phyloP scores from a whole-genome alignment of 1,140 invertebrate species.

The Drosophila nebulosa region DNA sequence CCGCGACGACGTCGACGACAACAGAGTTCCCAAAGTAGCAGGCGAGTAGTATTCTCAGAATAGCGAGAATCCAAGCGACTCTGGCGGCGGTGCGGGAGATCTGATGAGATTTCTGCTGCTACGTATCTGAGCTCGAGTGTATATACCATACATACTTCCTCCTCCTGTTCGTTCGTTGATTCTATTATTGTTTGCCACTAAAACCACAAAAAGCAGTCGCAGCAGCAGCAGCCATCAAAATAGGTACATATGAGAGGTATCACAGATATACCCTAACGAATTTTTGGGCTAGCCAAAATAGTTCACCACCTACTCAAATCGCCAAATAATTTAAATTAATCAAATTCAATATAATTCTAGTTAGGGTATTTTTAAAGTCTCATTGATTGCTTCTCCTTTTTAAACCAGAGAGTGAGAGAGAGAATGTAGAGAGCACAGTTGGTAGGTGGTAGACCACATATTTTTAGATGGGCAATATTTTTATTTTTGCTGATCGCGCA shows the following conservation, averaged over 20 bases:
- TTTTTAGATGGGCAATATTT: constrained; percentile 29
- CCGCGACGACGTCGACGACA: constrained; percentile 25
- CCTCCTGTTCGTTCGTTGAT: constrained; percentile 26
- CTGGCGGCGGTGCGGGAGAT: constrained; percentile 55
- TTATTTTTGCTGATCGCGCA: constrained; percentile 18
- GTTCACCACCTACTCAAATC: not conserved
- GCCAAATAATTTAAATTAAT: no score
- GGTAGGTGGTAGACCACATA: constrained; percentile 41
- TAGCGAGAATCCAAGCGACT: constrained; percentile 34
- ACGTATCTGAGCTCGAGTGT: not conserved
- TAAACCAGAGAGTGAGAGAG: constrained; percentile 12
- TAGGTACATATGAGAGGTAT: constrained; percentile 1
- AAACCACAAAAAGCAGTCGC: constrained; percentile 29
- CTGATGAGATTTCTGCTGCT: constrained; percentile 20
- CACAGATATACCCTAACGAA: not conserved
- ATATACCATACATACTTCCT: constrained; percentile 4
- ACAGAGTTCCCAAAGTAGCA: constrained; percentile 45
- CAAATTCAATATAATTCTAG: not conserved
- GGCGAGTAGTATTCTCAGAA: constrained; percentile 43
- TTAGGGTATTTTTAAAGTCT: constrained; percentile 26
- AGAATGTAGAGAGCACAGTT: constrained; percentile 17
- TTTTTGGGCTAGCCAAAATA: no score
- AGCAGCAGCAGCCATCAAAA: constrained; percentile 12
- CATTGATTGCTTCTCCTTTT: not conserved
- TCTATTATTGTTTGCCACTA: constrained; percentile 73